Base-by-base conservation (phyloP, 2,888 invertebrate species). In the Agrochola lota region DNA sequence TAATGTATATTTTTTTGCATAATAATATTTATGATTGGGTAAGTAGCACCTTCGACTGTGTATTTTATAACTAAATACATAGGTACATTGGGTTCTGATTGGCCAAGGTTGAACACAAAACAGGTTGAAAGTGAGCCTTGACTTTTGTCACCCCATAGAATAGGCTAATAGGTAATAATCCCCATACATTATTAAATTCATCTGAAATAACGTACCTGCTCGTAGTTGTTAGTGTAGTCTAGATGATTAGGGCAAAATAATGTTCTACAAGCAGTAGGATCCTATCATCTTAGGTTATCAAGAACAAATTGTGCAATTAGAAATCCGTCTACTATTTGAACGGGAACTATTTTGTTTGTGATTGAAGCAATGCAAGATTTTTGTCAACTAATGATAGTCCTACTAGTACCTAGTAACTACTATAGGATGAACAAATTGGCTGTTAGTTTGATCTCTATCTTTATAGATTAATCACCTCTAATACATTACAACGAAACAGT, bases 71-170 rank as follows among this genome's bases (percentile, higher is more conserved):
- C 26, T 71, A 43, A 43, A 43, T 43, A 52, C 52, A 2, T 52
- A 12, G 0, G 46, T 15, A 80, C n/a, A 59, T 52, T 35, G 9
- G 52, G 55, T 46, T 35, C 57, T 60, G 26, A 49, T 55, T 60
- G 55, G 67, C 30, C 81, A 85, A 85, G 81, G 77, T 67, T 40
- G n/a, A 60, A 81, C 8, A 2, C 64, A 72, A 49, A 60, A 59
- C 69, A 40, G 23, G 55, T 70, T 59, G 66, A 67, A 59, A 11
- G n/a, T 83, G 59, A 76, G 49, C 79, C 49, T 62, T 73, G 59
- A 55, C n/a, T 23, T 46, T 55, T 40, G 49, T 30, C 71, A 30
- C 55, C 7, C 55, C 20, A n/a, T 5, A 30, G 6, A 5, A 17
- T 5, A 52, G 40, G 15, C 20, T 40, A 67, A n/a, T 52, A 49